Evolutionary conservation across 2,888 invertebrate genomes (phyloP).

Genomic region (Dynastes grantii): DNA sequence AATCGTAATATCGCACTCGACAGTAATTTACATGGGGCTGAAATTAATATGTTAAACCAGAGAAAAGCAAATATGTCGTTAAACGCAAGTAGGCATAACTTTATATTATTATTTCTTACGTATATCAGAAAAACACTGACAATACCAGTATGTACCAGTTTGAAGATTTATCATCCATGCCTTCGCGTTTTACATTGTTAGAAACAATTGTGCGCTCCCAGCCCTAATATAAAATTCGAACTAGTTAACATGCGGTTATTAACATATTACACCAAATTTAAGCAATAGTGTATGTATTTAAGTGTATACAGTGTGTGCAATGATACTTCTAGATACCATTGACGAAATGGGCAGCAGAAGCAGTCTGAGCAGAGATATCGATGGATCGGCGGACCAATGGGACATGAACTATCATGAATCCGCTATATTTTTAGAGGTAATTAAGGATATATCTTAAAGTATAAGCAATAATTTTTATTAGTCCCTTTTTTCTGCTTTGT

Average conservation of each 20-base stretch:
- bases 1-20: not conserved
- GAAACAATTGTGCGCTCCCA: not conserved
- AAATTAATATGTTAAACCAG: not conserved
- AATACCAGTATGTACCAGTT: conserved; percentile 34
- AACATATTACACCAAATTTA: not conserved
- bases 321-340: conserved; percentile 66
- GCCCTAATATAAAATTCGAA: not conserved
- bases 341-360: conserved; percentile 79
- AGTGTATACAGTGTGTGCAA: conserved; percentile 27
- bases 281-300: no score
- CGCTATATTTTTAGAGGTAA: conserved; percentile 88
- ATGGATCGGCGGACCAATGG: conserved; percentile 80
- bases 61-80: not conserved
- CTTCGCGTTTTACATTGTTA: not conserved
- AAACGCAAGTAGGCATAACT: not conserved
- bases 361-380: conserved; percentile 73
- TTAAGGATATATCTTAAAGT: no score
- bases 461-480: no score
- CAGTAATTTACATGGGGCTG: not conserved
- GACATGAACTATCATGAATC: conserved; percentile 94
- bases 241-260: not conserved
- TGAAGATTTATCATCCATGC: conserved; percentile 24
- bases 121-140: conserved; percentile 17
- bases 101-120: not conserved
- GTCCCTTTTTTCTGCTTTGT: no score